phyloP scores from a whole-genome alignment of 2,113 vertebrate species.

The Siniperca chuatsi region DNA sequence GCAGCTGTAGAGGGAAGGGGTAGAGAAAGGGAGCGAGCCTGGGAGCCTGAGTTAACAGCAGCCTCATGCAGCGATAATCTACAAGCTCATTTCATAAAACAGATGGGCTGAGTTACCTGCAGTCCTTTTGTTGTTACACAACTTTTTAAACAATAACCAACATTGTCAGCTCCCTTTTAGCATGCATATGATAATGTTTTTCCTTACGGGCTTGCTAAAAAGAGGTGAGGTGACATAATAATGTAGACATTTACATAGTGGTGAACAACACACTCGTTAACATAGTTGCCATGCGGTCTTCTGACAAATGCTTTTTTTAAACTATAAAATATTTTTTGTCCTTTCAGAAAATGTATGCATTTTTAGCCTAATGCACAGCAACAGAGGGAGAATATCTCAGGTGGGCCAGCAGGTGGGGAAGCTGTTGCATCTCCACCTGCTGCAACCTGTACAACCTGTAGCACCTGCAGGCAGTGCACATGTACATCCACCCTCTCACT shows the following conservation, averaged over 20 bases:
- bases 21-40: constrained; percentile 19
- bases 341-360: constrained; percentile 3
- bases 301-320: neutral
- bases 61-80: constrained; percentile 56
- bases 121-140: constrained; percentile 59
- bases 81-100: constrained; percentile 51
- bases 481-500: neutral
- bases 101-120: constrained; percentile 72
- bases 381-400: constrained; percentile 24
- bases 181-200: constrained; percentile 30
- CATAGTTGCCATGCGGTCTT: neutral
- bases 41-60: constrained; percentile 56
- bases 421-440: constrained; percentile 61
- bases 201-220: constrained; percentile 15
- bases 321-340: neutral
- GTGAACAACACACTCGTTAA: constrained; percentile 18
- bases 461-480: constrained; percentile 10
- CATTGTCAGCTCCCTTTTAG: constrained; percentile 51
- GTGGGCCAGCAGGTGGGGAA: constrained; percentile 53
- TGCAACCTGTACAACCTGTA: constrained; percentile 40
- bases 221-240: constrained; percentile 22
- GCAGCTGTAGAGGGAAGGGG: constrained; percentile 44
- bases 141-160: constrained; percentile 61
- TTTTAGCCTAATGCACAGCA: constrained; percentile 15
- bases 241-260: neutral